Base-by-base conservation (phyloP, 2,797 vertebrate genomes). In the Acanthiza pusilla region DNA sequence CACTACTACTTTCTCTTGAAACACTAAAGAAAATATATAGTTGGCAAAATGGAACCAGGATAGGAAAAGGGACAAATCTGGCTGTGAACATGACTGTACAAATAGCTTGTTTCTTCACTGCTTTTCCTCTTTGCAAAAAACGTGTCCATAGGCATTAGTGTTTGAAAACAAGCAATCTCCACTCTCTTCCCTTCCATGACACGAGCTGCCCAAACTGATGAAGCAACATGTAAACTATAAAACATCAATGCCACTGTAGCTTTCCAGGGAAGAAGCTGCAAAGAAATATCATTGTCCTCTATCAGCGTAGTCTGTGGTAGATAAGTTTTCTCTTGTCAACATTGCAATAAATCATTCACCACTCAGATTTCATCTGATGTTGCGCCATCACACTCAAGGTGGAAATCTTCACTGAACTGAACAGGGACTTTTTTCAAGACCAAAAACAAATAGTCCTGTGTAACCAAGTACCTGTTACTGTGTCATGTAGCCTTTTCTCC, bases 261-360 rank as follows among this genome's bases (percentile, higher is more conserved):
- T 96, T 94, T 88, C 63, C 84, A 58, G 80, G 43, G 63, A 94
- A 88, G 73, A 93, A 93, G 73, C 58, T 68, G 77, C 76, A 94
- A 73, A 54, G 61, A 94, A 95, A 53, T 81, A 88, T 61, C 88
- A 65, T 38, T 80, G 93, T 81, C 65, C 61, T 89, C 84, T 36
- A 92, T 75, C 96, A 96, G 26, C 3, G 0, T 10, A 83, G 77
- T 80, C 89, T 50, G 45, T 16, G 74, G 63, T 30, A 61, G 53
- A 29, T 17, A 54, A n/a, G 48, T 18, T 26, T 85, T 81, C 78
- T 89, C 80, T 85, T 80, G 67, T 80, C 80, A 87, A 58, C 71
- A 9, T n/a, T n/a, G 50, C 88, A 93, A 47, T 91, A 94, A 96
- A 90, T 91, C 93, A 89, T 38, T 94, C 89, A 61, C 71, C 65